Conservation (phyloP, 2,888 invertebrate species). For the Phanerotoma sp. region DNA sequence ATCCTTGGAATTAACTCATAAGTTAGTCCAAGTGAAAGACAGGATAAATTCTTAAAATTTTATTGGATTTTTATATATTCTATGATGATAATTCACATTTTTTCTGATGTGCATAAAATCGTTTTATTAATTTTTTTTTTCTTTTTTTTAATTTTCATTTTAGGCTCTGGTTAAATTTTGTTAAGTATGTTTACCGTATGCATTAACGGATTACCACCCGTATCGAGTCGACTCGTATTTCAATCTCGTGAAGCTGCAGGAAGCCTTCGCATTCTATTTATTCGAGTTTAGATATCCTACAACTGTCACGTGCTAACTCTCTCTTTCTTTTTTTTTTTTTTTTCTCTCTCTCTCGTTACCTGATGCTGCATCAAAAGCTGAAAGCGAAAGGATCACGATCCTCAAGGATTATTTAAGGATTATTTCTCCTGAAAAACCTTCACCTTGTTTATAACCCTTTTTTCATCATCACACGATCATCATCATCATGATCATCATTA, state of each 20-base stretch:
- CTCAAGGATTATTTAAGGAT: neutral
- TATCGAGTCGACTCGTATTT: conserved; percentile 26
- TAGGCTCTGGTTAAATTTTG: too few species aligned
- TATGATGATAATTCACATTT: neutral
- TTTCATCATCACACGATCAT: neutral
- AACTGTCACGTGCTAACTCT: conserved; percentile 1
- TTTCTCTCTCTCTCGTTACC: too few species aligned
- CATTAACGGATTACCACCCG: conserved; percentile 26
- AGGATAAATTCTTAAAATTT: neutral
- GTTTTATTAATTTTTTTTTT: neutral
- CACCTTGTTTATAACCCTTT: neutral
- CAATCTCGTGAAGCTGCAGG: conserved; percentile 11
- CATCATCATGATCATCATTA: conserved; percentile 1
- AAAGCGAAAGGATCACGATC: neutral
- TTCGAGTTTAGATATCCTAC: neutral
- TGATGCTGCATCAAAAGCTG: neutral
- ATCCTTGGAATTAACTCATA: neutral
- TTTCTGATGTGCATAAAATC: too few species aligned
- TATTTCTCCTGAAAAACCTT: neutral
- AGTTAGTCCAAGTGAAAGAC: neutral
- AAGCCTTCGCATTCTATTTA: neutral
- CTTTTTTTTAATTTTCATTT: neutral
- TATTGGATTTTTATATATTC: neutral
- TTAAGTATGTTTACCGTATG: neutral
- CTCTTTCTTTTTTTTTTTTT: too few species aligned